Percentiles rank a stretch among this genome's conserved stretches.
phyloP scores from a whole-genome alignment of 1,140 invertebrate genomes.

The Cherax quadricarinatus region DNA sequence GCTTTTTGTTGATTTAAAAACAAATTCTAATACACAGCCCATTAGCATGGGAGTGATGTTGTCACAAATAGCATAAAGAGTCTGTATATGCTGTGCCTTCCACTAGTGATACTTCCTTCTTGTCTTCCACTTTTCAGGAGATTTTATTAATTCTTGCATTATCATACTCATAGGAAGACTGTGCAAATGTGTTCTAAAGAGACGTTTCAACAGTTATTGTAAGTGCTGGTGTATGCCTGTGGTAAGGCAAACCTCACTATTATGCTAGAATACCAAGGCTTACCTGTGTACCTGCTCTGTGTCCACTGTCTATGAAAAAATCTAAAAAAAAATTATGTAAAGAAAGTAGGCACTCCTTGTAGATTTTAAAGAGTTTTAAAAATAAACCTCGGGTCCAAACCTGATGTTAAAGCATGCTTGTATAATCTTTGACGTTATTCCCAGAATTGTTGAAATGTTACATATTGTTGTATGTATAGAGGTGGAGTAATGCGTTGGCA shows the following conservation, averaged over 20 bases:
- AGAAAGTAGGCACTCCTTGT: slow-evolving; percentile 6
- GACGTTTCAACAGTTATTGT: slow-evolving; percentile 47
- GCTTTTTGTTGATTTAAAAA: slow-evolving; percentile 31
- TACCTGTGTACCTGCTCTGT: slow-evolving; percentile 64
- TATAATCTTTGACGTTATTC: slow-evolving; percentile 38
- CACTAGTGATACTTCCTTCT: slow-evolving; percentile 57
- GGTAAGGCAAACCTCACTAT: slow-evolving; percentile 35
- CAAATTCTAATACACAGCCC: slow-evolving; percentile 21
- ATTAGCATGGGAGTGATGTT: slow-evolving; percentile 26
- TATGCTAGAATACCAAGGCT: slow-evolving; percentile 63
- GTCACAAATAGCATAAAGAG: slow-evolving; percentile 40
- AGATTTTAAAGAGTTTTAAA: slow-evolving; percentile 8
- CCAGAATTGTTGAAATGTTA: slow-evolving; percentile 51
- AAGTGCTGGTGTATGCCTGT: slow-evolving; percentile 52
- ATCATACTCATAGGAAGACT: slow-evolving; percentile 59
- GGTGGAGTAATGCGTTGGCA: slow-evolving; percentile 43
- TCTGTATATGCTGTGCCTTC: slow-evolving; percentile 40
- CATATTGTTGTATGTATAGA: slow-evolving; percentile 1
- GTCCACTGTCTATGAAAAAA: slow-evolving; percentile 5
- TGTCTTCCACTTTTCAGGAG: slow-evolving; percentile 58
- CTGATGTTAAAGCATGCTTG: slow-evolving; percentile 47
- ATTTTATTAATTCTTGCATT: slow-evolving; percentile 53
- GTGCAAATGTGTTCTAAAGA: slow-evolving; percentile 44
- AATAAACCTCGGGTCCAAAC: slow-evolving; percentile 39
- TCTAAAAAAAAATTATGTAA: slow-evolving; percentile 3